phyloP scores from a whole-genome alignment of 2,797 vertebrate genomes.

The Eulemur albifrons region DNA sequence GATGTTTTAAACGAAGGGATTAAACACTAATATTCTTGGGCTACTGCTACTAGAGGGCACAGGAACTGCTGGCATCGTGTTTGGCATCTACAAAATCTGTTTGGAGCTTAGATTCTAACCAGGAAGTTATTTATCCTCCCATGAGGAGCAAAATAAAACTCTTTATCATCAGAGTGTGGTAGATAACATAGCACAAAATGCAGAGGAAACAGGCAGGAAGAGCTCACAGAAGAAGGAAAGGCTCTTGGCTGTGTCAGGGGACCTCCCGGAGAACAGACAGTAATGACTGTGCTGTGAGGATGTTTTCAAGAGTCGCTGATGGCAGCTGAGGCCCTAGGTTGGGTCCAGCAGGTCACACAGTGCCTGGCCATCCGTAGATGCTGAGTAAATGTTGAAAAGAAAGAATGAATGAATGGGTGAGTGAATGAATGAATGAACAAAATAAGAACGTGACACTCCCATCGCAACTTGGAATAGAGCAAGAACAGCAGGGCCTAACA shows the following conservation, averaged over 20 bases:
- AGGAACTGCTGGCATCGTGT: neutral
- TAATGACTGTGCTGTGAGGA: neutral
- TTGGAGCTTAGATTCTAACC: neutral
- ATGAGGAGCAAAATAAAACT: neutral
- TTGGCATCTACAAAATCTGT: neutral
- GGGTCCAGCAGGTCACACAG: neutral
- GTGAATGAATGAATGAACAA: neutral
- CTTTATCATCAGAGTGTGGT: neutral
- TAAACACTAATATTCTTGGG: neutral
- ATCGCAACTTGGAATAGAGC: neutral
- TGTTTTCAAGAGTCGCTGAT: neutral
- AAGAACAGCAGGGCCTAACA: neutral
- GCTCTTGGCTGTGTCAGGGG: neutral
- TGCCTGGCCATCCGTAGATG: neutral
- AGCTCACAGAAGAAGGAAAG: neutral
- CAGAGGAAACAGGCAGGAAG: neutral
- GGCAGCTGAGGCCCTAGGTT: neutral
- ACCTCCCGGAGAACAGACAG: neutral
- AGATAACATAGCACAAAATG: neutral
- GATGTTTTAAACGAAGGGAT: neutral
- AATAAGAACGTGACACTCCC: neutral
- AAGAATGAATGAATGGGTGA: neutral
- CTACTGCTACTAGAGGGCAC: neutral
- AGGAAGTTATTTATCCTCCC: neutral
- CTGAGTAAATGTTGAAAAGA: neutral